These are phyloP conservation scores for Hippopotamyrus pictus DNA, from an alignment of 2,797 vertebrate genomes.

Conservation along the genomic window DNA sequence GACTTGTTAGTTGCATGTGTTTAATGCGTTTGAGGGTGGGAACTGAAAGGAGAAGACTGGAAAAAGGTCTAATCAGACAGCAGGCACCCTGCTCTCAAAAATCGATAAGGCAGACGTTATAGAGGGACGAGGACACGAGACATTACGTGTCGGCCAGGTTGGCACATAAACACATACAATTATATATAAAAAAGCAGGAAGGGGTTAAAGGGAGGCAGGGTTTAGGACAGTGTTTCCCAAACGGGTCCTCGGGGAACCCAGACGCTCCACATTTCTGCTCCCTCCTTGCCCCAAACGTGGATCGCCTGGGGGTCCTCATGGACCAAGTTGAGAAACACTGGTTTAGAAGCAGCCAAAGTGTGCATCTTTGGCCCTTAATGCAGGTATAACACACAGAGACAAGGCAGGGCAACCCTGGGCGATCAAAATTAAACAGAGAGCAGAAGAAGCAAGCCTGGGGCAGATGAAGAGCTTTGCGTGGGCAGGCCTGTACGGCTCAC, in stretches of 20 bases:
- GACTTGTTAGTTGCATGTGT: background rate
- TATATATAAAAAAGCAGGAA: conserved; percentile 7
- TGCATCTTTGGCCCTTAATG: conserved; percentile 17
- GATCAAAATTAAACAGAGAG: conserved; percentile 16
- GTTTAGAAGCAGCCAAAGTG: conserved; percentile 31
- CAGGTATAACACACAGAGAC: background rate
- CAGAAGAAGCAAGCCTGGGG: conserved; percentile 58
- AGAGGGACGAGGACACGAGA: conserved; percentile 23
- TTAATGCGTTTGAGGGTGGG: background rate
- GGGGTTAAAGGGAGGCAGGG: conserved; percentile 16
- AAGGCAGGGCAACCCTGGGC: conserved; percentile 12
- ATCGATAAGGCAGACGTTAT: background rate
- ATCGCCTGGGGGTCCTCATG: background rate
- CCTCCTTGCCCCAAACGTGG: background rate
- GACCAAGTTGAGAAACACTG: background rate
- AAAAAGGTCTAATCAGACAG: conserved; percentile 26
- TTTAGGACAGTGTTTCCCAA: background rate
- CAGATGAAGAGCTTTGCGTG: conserved; percentile 77
- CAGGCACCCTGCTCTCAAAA: conserved; percentile 33
- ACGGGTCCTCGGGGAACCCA: background rate
- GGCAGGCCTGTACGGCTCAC: conserved; percentile 72
- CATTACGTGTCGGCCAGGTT: conserved; percentile 22
- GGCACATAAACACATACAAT: conserved; percentile 35
- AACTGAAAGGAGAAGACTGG: background rate
- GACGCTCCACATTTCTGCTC: background rate